Conservation (phyloP, 2,113 vertebrate species). For the Turnix velox region DNA sequence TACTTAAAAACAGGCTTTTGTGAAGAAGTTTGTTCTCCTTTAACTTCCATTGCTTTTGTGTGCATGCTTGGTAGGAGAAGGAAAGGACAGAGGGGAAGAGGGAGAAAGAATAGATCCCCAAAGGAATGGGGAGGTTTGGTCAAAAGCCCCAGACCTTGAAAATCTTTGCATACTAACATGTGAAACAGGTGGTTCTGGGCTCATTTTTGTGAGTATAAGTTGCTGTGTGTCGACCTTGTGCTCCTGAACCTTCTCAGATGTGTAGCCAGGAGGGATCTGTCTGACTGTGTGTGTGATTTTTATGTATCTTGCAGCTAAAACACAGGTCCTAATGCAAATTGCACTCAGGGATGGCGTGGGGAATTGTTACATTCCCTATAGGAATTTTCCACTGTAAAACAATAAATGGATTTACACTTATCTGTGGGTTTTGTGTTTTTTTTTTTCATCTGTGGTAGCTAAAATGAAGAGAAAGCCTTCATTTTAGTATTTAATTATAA, state of each 20-base stretch:
- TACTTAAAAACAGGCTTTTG: not conserved
- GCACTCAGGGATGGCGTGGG: not conserved
- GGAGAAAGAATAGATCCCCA: not conserved
- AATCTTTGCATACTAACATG: slow-evolving; percentile 46
- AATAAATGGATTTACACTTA: slow-evolving; percentile 55
- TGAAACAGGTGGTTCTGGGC: slow-evolving; percentile 48
- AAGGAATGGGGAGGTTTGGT: not conserved
- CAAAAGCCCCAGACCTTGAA: slow-evolving; percentile 22
- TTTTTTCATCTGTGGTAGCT: not conserved
- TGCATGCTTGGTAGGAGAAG: not conserved
- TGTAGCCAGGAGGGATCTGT: slow-evolving; percentile 44
- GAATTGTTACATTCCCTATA: slow-evolving; percentile 34
- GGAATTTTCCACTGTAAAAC: slow-evolving; percentile 24
- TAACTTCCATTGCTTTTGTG: not conserved
- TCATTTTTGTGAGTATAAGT: slow-evolving; percentile 46
- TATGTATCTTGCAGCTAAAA: slow-evolving; percentile 58
- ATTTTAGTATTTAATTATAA: slow-evolving; percentile 23
- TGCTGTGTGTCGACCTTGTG: slow-evolving; percentile 10
- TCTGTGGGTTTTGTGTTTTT: too few relatives aligned
- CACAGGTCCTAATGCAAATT: slow-evolving; percentile 61
- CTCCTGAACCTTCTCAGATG: slow-evolving; percentile 51
- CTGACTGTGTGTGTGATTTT: slow-evolving; percentile 38
- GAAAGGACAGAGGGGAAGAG: not conserved
- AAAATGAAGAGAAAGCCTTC: not conserved
- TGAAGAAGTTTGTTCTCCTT: not conserved